Percentiles rank a stretch among this genome's conserved stretches.
Conservation (phyloP, 1,140 invertebrate species). For the Holotrichia oblita region DNA sequence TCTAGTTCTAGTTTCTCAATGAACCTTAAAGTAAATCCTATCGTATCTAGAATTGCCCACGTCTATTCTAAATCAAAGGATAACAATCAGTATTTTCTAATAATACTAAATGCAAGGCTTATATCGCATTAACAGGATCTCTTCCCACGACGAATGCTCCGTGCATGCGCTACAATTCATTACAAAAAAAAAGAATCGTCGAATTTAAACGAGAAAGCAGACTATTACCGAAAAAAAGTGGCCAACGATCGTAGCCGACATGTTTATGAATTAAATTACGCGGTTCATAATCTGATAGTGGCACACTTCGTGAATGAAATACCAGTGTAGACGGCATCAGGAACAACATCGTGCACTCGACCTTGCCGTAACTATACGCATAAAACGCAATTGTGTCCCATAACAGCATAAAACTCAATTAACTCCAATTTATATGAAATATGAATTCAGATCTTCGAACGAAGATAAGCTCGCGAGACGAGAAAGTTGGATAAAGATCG, state of each 20-base stretch:
- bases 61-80: too few species aligned
- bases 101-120: too few species aligned
- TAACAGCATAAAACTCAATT: background rate
- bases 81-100: too few species aligned
- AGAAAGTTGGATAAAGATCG: background rate
- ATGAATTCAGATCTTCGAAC: background rate
- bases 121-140: too few species aligned
- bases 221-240: background rate
- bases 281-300: background rate
- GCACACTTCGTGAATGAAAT: slow-evolving; percentile 12
- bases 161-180: too few species aligned
- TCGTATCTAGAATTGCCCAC: too few species aligned
- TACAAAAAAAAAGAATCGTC: too few species aligned
- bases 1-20: too few species aligned
- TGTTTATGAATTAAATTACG: slow-evolving; percentile 8
- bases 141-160: too few species aligned
- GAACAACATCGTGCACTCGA: background rate
- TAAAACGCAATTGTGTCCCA: slow-evolving; percentile 6
- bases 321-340: background rate
- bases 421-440: slow-evolving; percentile 5
- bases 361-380: background rate
- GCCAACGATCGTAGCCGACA: background rate
- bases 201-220: background rate
- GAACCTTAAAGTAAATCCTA: too few species aligned
- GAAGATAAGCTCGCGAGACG: background rate